These are phyloP conservation scores for Paralvinella palmiformis DNA, from an alignment of 1,140 invertebrate species.

Conservation along the genomic window DNA sequence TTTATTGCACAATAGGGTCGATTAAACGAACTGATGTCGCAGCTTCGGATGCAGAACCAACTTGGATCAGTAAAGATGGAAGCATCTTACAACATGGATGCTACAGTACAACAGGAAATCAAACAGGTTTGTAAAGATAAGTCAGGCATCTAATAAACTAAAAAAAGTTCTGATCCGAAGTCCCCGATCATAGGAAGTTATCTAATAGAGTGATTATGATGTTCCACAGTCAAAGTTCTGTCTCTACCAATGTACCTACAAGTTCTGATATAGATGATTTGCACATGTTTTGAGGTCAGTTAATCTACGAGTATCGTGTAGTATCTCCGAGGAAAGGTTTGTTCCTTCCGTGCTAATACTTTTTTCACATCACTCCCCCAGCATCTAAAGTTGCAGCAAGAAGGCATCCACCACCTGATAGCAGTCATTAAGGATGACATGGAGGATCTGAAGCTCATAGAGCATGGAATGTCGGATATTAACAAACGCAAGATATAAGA, in stretches of 20 bases:
- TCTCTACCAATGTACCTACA: not conserved
- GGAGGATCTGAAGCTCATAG: constrained; percentile 70
- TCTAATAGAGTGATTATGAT: not conserved
- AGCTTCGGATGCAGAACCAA: constrained; percentile 72
- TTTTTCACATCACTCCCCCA: constrained; percentile 45
- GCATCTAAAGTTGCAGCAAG: constrained; percentile 74
- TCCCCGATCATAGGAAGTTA: not conserved
- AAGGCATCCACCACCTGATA: constrained; percentile 74
- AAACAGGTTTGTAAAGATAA: constrained; percentile 52
- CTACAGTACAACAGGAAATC: constrained; percentile 59
- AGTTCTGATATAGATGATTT: not conserved
- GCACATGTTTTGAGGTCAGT: not conserved
- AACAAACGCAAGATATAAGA: too few species aligned
- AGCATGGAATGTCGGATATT: too few species aligned
- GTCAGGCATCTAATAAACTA: not conserved
- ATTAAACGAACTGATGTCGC: constrained; percentile 82
- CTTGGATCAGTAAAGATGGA: constrained; percentile 47
- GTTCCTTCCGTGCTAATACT: not conserved
- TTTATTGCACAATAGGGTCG: constrained; percentile 58
- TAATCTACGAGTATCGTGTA: too few species aligned
- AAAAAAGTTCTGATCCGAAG: not conserved
- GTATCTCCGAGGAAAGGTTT: not conserved
- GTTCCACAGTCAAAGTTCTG: not conserved
- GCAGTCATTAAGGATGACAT: constrained; percentile 72
- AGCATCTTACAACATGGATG: constrained; percentile 59